Evolutionary conservation across 2,797 vertebrate species (phyloP).

Genomic region (Sebastes nivosus): DNA sequence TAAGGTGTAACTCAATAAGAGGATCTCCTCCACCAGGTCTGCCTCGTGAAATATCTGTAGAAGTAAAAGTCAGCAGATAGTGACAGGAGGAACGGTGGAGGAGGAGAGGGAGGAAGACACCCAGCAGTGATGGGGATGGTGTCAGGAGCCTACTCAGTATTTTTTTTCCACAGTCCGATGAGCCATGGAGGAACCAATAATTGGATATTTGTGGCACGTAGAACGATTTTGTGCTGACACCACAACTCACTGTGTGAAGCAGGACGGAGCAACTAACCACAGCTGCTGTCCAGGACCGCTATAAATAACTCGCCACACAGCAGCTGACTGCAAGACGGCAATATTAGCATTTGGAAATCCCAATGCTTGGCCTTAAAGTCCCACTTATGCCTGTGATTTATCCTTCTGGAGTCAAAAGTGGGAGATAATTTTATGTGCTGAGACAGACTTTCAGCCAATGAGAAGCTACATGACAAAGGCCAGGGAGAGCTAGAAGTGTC

Average conservation of each 20-base stretch:
- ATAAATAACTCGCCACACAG: conserved; percentile 59
- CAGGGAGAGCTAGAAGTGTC: neutral
- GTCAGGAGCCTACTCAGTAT: conserved; percentile 4
- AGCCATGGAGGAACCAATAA: conserved; percentile 42
- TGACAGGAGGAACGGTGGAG: neutral
- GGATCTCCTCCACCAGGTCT: neutral
- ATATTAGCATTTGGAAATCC: conserved; percentile 26
- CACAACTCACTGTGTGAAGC: conserved; percentile 30
- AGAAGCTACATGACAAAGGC: neutral
- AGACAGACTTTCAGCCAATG: neutral
- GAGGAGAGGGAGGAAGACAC: conserved; percentile 1
- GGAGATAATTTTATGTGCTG: neutral
- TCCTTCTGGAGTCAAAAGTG: neutral
- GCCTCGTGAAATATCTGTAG: neutral
- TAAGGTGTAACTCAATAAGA: neutral
- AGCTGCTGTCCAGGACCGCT: conserved; percentile 65
- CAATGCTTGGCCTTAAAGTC: neutral
- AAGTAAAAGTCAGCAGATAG: neutral
- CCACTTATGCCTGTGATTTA: neutral
- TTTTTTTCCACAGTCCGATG: neutral
- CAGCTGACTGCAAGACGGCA: conserved; percentile 47
- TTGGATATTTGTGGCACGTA: conserved; percentile 53
- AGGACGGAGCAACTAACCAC: conserved; percentile 40
- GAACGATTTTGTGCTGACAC: conserved; percentile 60
- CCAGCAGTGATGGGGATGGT: neutral